Conservation (phyloP, 2,888 invertebrate species). For the Drosophila sordidapex region DNA sequence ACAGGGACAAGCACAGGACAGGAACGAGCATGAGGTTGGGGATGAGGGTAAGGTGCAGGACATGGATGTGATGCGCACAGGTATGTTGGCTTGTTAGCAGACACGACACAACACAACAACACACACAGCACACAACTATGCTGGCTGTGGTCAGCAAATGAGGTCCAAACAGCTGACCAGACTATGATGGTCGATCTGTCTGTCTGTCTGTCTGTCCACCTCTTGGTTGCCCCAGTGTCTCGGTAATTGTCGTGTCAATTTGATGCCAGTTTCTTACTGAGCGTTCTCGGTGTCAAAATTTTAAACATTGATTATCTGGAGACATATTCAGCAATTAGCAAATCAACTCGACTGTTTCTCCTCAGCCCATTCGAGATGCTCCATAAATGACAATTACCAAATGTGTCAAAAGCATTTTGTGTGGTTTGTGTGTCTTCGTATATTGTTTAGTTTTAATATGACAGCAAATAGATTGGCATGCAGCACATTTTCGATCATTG, state of each 20-base stretch:
- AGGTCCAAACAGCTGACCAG: constrained; percentile 59
- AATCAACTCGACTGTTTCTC: constrained; percentile 81
- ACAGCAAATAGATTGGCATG: constrained; percentile 66
- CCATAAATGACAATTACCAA: constrained; percentile 75
- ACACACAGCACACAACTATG: not conserved
- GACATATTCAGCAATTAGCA: constrained; percentile 84
- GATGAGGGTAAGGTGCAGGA: not conserved
- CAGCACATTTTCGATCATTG: constrained; percentile 55
- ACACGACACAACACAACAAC: constrained; percentile 10
- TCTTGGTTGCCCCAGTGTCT: constrained; percentile 16
- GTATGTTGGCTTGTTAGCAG: constrained; percentile 70
- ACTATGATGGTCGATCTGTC: not conserved
- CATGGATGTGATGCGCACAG: constrained; percentile 31
- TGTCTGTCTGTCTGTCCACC: not conserved
- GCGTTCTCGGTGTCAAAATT: constrained; percentile 70
- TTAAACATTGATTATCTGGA: constrained; percentile 84
- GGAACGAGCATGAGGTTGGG: not conserved
- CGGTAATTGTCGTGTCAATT: constrained; percentile 79
- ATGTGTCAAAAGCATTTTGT: constrained; percentile 73
- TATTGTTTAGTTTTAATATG: constrained; percentile 71
- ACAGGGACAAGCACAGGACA: constrained; percentile 28
- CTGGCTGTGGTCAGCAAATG: constrained; percentile 74
- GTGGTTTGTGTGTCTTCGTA: constrained; percentile 16
- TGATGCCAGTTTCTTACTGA: constrained; percentile 39
- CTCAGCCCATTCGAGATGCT: constrained; percentile 25